A percentile compares a stretch with the other conserved stretches of the same genome.
phyloP scores from a whole-genome alignment of 2,113 vertebrate genomes.

The Puma concolor region DNA sequence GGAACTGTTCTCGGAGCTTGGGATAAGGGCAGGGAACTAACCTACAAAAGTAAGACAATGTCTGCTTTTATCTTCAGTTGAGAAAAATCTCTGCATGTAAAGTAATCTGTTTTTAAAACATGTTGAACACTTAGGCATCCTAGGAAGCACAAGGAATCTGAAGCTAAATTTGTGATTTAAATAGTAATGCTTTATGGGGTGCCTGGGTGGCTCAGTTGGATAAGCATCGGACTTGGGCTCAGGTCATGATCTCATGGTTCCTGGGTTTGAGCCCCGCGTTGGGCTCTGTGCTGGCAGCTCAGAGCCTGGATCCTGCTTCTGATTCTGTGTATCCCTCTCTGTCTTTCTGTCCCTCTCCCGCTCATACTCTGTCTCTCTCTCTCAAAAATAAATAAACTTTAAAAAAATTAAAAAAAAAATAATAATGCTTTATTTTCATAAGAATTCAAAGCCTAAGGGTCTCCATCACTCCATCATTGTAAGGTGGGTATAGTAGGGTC shows the following conservation, averaged over 20 bases:
- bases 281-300: no score
- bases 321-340: no score
- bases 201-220: no score
- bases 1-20: background rate
- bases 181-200: background rate
- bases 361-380: no score
- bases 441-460: background rate
- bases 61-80: background rate
- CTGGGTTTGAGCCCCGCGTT: no score
- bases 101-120: background rate
- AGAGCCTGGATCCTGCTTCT: no score
- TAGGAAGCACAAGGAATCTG: background rate
- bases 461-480: background rate
- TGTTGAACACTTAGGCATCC: background rate
- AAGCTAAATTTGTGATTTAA: conserved; percentile 23
- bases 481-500: background rate
- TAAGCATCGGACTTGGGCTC: no score
- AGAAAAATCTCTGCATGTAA: background rate
- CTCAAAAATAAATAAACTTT: no score
- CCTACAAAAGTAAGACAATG: background rate
- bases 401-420: background rate
- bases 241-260: no score
- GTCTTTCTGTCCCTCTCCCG: no score
- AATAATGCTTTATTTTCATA: conserved; percentile 42
- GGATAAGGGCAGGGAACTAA: background rate